These are phyloP conservation scores for Microhierax caerulescens DNA, from an alignment of 2,797 vertebrate genomes.

Conservation along the genomic window DNA sequence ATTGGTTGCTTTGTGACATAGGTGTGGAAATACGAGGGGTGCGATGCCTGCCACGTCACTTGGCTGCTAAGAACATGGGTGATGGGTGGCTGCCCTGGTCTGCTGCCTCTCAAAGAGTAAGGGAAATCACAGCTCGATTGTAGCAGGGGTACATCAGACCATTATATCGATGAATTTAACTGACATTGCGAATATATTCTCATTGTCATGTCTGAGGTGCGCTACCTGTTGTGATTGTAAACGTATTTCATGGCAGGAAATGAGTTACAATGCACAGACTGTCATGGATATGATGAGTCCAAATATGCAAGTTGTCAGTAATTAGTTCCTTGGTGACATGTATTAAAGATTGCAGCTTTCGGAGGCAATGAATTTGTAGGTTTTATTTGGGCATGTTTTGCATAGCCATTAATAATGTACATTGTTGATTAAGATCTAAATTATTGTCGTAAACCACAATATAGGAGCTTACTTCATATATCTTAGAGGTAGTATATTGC, in stretches of 20 bases:
- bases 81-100: background rate
- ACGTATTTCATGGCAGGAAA: background rate
- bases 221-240: background rate
- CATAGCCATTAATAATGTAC: background rate
- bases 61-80: accelerated
- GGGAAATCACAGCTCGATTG: background rate
- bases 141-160: background rate
- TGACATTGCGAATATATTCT: background rate
- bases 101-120: background rate
- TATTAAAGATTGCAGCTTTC: background rate
- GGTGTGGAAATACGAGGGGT: accelerated
- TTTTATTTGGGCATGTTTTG: background rate
- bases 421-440: background rate
- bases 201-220: background rate
- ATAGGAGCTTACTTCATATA: background rate
- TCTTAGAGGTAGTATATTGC: background rate
- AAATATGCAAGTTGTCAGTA: background rate
- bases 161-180: background rate
- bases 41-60: accelerated
- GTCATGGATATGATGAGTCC: accelerated
- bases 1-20: accelerated
- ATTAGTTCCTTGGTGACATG: background rate
- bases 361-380: background rate
- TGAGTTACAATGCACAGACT: background rate
- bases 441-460: background rate